Percentiles rank a stretch among this genome's conserved stretches.
Conservation (phyloP, 2,888 invertebrate genomes). For the Aproaerema taeniolella region DNA sequence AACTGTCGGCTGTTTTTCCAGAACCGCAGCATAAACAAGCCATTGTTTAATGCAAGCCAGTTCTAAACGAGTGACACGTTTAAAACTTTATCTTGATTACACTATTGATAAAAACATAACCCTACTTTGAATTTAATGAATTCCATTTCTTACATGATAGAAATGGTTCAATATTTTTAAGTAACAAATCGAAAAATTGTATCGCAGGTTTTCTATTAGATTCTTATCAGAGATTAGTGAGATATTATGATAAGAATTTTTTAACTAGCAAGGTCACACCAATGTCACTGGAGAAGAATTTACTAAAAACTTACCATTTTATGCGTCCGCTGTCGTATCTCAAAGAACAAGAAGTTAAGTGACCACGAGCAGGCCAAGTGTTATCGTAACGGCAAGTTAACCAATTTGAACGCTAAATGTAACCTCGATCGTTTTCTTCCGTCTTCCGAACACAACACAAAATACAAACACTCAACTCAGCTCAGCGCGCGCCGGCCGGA, state of each 20-base stretch:
- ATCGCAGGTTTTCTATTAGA: conserved; percentile 1
- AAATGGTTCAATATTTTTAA: no score
- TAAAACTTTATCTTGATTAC: neutral
- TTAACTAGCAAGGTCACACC: conserved; percentile 51
- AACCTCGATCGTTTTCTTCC: no score
- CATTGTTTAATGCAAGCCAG: conserved; percentile 23
- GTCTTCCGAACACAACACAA: no score
- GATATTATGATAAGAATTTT: neutral
- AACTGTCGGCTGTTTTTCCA: conserved; percentile 22
- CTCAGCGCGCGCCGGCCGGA: no score
- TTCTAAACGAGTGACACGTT: neutral
- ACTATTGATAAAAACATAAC: conserved; percentile 15
- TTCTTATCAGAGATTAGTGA: conserved; percentile 1
- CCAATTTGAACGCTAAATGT: no score
- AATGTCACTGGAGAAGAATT: conserved; percentile 51
- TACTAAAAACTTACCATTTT: conserved; percentile 49
- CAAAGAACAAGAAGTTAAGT: conserved; percentile 13
- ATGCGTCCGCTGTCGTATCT: conserved; percentile 13
- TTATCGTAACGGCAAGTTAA: no score
- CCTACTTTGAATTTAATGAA: conserved; percentile 7
- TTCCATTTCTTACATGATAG: no score
- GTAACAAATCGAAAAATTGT: conserved; percentile 2
- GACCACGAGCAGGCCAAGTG: no score
- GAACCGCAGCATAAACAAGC: conserved; percentile 37
- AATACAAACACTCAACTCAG: no score